Base-by-base conservation (phyloP, 2,797 vertebrate genomes). In the Acipenser transmontanus region DNA sequence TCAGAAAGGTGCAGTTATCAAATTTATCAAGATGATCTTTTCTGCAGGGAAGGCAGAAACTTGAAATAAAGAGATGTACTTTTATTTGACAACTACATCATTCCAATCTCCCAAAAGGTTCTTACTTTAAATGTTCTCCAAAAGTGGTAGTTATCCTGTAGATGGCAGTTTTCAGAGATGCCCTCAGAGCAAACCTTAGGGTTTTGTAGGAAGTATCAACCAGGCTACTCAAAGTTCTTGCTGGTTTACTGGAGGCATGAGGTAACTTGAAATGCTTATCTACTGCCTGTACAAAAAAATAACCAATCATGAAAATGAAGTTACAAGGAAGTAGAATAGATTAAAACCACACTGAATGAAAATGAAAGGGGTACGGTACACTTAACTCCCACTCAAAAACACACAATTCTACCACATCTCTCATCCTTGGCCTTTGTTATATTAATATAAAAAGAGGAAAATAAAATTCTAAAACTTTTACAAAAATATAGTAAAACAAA, bases 201-300 rank as follows among this genome's bases (percentile, higher is more conserved):
- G 94, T 97, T 82, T 95, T 99, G 74, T 94, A 94, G 7, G 92
- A 90, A 0, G 91, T 86, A 75, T 99, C 94, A 74, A 89, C 91
- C 78, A 97, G 82, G 75, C 85, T 90, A 73, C 85, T 84, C 60
- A 82, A 78, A 7, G 72, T 76, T 72, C 92, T 87, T 34, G 87
- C 72, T 0, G 95, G 91, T 65, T 97, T 98, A 77, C 94, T 98
- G 65, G 96, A 98, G 66, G 93, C 97, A 2, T 98, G 94, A 66
- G 97, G 97, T 78, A 99, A 91, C 76, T 98, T 99, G 79, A 99
- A 99, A 82, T 98, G 91, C 20, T 93, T 93, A 74, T 99, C 97
- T 1, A 97, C 93, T 0, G 94, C 95, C 97, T 99, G 80, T 10
- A 80, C 34, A 64, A 59, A 59, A 62, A 54, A 61, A 71, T 47